phyloP scores from a whole-genome alignment of 2,797 vertebrate genomes.

The Malacoctenus gilli region DNA sequence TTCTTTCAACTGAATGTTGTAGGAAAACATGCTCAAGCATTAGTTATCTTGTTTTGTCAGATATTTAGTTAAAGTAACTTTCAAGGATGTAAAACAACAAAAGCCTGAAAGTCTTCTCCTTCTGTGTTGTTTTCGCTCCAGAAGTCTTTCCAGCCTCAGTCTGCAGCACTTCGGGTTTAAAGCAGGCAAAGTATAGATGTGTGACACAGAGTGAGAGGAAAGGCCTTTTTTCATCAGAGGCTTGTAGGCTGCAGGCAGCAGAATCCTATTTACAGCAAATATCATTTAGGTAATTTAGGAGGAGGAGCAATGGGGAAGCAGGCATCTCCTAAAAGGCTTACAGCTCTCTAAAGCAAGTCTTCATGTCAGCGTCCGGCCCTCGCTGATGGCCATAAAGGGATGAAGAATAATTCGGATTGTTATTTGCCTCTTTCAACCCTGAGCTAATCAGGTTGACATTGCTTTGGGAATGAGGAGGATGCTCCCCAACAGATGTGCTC shows the following conservation, averaged over 20 bases:
- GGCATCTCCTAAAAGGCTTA: constrained; percentile 84
- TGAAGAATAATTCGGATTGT: constrained; percentile 82
- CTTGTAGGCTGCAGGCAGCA: constrained; percentile 58
- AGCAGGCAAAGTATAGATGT: constrained; percentile 7
- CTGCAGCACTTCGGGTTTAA: constrained; percentile 12
- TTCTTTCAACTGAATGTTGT: no score
- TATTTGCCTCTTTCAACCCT: constrained; percentile 79
- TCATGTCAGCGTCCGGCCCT: constrained; percentile 62
- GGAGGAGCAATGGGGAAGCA: constrained; percentile 66
- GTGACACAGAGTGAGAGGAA: constrained; percentile 18
- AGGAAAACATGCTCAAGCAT: no score
- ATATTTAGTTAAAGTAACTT: no score
- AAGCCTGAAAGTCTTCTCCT: no score
- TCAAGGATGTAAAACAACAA: no score
- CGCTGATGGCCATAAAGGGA: constrained; percentile 80
- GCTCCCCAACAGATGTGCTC: constrained; percentile 77
- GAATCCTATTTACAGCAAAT: constrained; percentile 86
- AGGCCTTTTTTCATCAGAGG: constrained; percentile 46
- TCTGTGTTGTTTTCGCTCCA: background rate
- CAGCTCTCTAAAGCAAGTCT: constrained; percentile 72
- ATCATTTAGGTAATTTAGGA: constrained; percentile 82
- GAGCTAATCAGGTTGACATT: constrained; percentile 85
- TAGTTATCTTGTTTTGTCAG: no score
- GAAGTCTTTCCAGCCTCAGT: no score
- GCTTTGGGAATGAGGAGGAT: constrained; percentile 75